A percentile compares a stretch with the other conserved stretches of the same genome.
Conservation (phyloP, 2,797 vertebrate genomes). For the Lindbergichthys nudifrons region DNA sequence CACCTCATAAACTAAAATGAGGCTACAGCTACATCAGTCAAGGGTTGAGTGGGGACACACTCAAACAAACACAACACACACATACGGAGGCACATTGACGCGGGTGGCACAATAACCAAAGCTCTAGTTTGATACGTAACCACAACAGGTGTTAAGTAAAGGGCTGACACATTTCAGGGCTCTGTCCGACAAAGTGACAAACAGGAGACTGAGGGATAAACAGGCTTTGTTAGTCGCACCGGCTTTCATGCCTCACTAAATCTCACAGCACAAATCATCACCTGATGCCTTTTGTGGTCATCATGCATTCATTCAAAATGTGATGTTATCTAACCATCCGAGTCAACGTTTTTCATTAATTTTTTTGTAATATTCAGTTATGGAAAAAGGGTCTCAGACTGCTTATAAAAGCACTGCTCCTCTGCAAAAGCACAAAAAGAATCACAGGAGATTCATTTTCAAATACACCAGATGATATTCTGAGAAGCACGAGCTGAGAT, state of each 20-base stretch:
- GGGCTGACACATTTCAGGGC: constrained; percentile 22
- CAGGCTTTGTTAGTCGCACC: neutral
- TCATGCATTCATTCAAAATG: constrained; percentile 13
- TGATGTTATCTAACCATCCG: neutral
- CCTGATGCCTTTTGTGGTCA: constrained; percentile 13
- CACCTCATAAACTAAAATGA: constrained; percentile 83
- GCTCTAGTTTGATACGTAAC: constrained; percentile 14
- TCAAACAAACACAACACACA: constrained; percentile 57
- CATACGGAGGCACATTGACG: constrained; percentile 24
- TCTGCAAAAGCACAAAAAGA: neutral
- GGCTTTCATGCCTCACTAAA: constrained; percentile 12
- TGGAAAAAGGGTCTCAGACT: constrained; percentile 1
- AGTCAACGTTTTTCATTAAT: neutral
- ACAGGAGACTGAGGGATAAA: neutral
- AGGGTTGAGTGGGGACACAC: constrained; percentile 67
- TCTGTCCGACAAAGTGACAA: constrained; percentile 11
- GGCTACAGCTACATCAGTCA: constrained; percentile 72
- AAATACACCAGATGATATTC: constrained; percentile 14
- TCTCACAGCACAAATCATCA: constrained; percentile 18
- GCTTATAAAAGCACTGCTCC: neutral
- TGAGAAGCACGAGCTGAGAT: neutral
- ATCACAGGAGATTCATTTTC: neutral
- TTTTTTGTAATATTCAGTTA: neutral
- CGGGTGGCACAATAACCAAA: constrained; percentile 27
- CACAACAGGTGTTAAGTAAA: constrained; percentile 15